Percentiles rank a stretch among this genome's conserved stretches.
These are phyloP conservation scores for Coleophora flavipennella DNA, from an alignment of 2,888 invertebrate genomes.

Conservation along the genomic window DNA sequence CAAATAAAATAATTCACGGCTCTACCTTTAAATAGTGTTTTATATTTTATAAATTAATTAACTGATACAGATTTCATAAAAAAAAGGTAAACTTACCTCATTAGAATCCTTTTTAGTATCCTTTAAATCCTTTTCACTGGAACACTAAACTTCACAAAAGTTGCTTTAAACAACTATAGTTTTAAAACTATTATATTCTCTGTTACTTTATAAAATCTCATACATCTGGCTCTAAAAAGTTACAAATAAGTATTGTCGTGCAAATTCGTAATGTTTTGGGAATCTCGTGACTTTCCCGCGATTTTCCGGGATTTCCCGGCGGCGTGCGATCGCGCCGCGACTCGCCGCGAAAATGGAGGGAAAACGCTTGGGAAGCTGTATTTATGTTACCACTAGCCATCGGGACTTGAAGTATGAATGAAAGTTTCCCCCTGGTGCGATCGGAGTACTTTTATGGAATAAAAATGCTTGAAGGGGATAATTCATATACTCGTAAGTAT, in stretches of 20 bases:
- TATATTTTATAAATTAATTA: too few relatives aligned
- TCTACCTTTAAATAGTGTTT: too few relatives aligned
- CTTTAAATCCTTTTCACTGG: not conserved
- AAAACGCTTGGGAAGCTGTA: constrained; percentile 2
- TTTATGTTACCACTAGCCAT: constrained; percentile 3
- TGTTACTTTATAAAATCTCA: too few relatives aligned
- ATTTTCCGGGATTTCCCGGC: not conserved
- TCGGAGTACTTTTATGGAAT: not conserved
- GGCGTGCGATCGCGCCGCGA: constrained; percentile 1
- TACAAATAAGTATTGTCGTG: not conserved
- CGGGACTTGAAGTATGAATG: constrained; percentile 5
- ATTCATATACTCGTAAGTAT: too few relatives aligned
- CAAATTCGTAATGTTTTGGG: too few relatives aligned
- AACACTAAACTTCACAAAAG: not conserved
- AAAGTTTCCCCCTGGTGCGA: not conserved
- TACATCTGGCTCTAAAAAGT: not conserved
- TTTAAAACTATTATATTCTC: too few relatives aligned
- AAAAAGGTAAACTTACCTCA: not conserved
- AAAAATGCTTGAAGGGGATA: too few relatives aligned
- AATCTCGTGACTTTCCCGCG: not conserved
- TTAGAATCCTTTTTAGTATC: not conserved
- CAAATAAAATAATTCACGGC: too few relatives aligned
- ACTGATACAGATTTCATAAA: too few relatives aligned
- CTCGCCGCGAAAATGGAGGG: constrained; percentile 9
- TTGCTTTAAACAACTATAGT: too few relatives aligned